Conservation (phyloP, 2,888 invertebrate genomes). For the Empis livida region DNA sequence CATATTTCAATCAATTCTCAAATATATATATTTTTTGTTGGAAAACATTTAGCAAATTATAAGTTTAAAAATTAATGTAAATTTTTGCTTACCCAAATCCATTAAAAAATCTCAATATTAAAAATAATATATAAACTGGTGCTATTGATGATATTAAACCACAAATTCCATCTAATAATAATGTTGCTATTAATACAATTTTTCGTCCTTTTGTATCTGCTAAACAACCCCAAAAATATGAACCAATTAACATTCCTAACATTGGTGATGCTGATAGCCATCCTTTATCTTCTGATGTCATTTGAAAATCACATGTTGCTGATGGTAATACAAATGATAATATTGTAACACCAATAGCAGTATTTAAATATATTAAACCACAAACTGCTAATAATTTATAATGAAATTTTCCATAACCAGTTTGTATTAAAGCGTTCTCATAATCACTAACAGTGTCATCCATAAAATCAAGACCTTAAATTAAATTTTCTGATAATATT, state of each 20-base stretch:
- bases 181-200: conserved; percentile 55
- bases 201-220: conserved; percentile 74
- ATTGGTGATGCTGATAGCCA: conserved; percentile 65
- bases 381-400: conserved; percentile 59
- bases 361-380: conserved; percentile 70
- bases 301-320: conserved; percentile 67
- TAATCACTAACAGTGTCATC: conserved; percentile 28
- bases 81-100: conserved; percentile 66
- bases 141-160: conserved; percentile 62
- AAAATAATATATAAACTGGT: conserved; percentile 57
- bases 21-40: too few relatives aligned
- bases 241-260: conserved; percentile 71
- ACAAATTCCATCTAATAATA: conserved; percentile 58
- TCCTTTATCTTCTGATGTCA: conserved; percentile 66
- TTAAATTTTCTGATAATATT: conserved; percentile 5
- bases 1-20: too few relatives aligned
- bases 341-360: conserved; percentile 67
- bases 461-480: conserved; percentile 28
- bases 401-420: conserved; percentile 76
- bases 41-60: too few relatives aligned
- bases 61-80: too few relatives aligned
- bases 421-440: conserved; percentile 26
- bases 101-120: conserved; percentile 60
- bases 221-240: conserved; percentile 74
- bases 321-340: conserved; percentile 73